Evolutionary conservation across 2,113 vertebrate genomes (phyloP).

Genomic region (Siniperca chuatsi): DNA sequence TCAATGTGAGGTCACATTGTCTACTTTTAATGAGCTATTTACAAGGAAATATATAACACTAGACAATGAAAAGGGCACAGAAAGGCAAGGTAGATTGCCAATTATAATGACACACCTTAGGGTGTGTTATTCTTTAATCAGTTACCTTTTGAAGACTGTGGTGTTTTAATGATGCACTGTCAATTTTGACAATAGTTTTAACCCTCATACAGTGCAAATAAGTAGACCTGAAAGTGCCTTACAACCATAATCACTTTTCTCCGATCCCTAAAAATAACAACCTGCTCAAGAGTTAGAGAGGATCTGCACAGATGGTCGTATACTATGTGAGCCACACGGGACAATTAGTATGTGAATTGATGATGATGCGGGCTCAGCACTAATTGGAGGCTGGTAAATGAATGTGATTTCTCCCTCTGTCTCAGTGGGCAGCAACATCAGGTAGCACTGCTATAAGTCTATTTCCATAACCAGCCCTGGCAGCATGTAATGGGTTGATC

Average conservation of each 20-base stretch:
- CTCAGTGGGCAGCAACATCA: slow-evolving; percentile 80
- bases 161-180: slow-evolving; percentile 11
- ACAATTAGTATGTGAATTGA: slow-evolving; percentile 83
- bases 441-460: slow-evolving; percentile 79
- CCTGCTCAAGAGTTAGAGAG: slow-evolving; percentile 51
- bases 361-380: slow-evolving; percentile 80
- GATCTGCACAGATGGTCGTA: slow-evolving; percentile 78
- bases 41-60: background rate
- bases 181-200: background rate
- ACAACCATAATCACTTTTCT: slow-evolving; percentile 27
- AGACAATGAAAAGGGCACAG: slow-evolving; percentile 22
- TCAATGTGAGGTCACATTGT: background rate
- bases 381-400: slow-evolving; percentile 82
- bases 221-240: slow-evolving; percentile 21
- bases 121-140: slow-evolving; percentile 8
- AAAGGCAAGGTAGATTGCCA: background rate
- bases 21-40: slow-evolving; percentile 43
- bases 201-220: slow-evolving; percentile 16
- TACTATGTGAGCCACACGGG: slow-evolving; percentile 69
- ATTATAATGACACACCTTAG: slow-evolving; percentile 11
- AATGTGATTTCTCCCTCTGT: slow-evolving; percentile 77
- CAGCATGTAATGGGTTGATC: slow-evolving; percentile 75
- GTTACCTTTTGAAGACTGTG: slow-evolving; percentile 3
- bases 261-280: slow-evolving; percentile 54
- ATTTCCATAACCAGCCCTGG: slow-evolving; percentile 78